phyloP scores from a whole-genome alignment of 2,888 invertebrate genomes.

The Nemotelus pantherinus region DNA sequence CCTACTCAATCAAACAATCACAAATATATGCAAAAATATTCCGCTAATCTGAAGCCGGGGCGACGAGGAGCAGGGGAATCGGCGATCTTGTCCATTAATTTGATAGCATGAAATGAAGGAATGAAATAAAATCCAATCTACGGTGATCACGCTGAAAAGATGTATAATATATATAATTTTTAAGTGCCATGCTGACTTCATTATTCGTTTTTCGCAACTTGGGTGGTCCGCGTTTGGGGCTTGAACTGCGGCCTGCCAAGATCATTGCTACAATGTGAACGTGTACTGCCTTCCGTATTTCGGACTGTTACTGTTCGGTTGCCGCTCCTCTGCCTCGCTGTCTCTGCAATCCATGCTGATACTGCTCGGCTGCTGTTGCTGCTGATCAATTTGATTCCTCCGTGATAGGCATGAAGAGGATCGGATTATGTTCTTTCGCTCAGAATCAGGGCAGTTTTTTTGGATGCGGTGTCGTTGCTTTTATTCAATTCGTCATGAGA shows the following conservation, averaged over 20 bases:
- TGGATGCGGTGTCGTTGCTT: constrained; percentile 16
- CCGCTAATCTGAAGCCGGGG: constrained; percentile 12
- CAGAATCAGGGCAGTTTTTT: constrained; percentile 14
- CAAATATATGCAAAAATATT: constrained; percentile 38
- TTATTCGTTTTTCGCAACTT: constrained; percentile 45
- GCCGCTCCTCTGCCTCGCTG: neutral
- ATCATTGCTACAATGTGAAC: neutral
- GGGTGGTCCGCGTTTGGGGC: constrained; percentile 45
- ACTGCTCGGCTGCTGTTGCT: neutral
- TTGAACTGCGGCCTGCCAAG: constrained; percentile 12
- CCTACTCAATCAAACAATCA: constrained; percentile 25
- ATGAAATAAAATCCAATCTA: constrained; percentile 18
- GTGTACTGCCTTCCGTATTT: constrained; percentile 33
- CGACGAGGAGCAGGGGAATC: neutral
- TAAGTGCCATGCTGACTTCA: constrained; percentile 41
- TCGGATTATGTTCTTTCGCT: constrained; percentile 26
- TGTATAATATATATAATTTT: constrained; percentile 30
- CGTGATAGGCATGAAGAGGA: constrained; percentile 22
- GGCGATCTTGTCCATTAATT: constrained; percentile 36
- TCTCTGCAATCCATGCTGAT: constrained; percentile 16
- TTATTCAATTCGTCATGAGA: constrained; percentile 38
- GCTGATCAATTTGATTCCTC: constrained; percentile 24
- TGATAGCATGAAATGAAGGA: constrained; percentile 33
- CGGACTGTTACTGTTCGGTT: neutral
- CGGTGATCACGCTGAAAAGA: constrained; percentile 37